These are phyloP conservation scores for Climacteris rufus DNA, from an alignment of 2,113 vertebrate species.

Conservation along the genomic window DNA sequence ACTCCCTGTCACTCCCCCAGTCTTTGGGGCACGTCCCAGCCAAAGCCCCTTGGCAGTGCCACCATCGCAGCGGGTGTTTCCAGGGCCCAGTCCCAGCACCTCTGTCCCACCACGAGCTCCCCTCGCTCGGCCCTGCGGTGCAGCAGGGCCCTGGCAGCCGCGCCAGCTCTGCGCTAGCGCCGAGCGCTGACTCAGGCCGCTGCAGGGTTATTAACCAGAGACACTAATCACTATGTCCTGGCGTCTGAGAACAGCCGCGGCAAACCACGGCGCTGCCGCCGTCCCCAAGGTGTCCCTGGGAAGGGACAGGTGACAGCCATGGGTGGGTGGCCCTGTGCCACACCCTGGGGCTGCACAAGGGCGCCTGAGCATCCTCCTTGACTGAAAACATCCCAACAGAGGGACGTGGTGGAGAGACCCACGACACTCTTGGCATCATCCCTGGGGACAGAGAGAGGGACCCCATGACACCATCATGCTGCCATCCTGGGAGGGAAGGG, in stretches of 20 bases:
- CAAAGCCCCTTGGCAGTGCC: background rate
- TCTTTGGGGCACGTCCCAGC: background rate
- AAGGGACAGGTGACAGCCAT: background rate
- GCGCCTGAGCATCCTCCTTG: background rate
- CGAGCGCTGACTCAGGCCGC: background rate
- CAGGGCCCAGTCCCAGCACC: rapidly evolving
- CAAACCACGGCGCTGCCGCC: background rate
- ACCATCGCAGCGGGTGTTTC: rapidly evolving
- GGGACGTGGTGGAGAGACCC: background rate
- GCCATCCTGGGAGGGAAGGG: background rate
- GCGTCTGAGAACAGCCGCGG: background rate
- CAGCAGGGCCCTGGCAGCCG: rapidly evolving
- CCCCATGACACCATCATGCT: background rate
- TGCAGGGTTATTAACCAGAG: conserved; percentile 31
- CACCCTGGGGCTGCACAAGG: rapidly evolving
- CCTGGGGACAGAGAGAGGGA: background rate
- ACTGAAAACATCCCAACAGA: background rate
- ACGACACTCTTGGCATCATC: rapidly evolving
- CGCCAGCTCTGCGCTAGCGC: background rate
- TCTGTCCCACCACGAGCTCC: background rate
- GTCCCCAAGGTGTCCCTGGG: rapidly evolving
- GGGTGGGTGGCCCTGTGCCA: rapidly evolving
- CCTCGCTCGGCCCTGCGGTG: rapidly evolving
- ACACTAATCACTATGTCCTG: conserved; percentile 39
- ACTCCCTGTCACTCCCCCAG: rapidly evolving